Evolutionary conservation across 2,797 vertebrate species (phyloP).

Genomic region (Eulemur mongoz): DNA sequence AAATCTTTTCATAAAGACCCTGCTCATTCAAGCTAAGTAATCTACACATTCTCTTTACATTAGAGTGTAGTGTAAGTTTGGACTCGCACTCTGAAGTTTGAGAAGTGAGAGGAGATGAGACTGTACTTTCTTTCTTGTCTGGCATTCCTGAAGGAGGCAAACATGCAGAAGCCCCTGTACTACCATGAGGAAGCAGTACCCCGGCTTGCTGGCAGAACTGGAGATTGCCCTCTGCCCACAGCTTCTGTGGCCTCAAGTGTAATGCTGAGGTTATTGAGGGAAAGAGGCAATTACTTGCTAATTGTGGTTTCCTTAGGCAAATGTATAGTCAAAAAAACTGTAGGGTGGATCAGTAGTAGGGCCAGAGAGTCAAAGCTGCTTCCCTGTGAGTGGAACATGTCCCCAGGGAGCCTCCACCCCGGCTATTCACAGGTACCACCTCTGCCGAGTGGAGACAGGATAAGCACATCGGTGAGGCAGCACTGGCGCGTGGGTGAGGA

Average conservation of each 20-base stretch:
- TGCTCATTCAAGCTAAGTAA: background rate
- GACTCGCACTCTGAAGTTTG: background rate
- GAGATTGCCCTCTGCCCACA: background rate
- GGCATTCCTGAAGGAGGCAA: background rate
- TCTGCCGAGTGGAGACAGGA: background rate
- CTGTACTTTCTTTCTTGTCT: background rate
- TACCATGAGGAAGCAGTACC: background rate
- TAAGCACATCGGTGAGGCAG: background rate
- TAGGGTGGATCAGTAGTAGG: too few relatives aligned
- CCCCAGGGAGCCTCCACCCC: background rate
- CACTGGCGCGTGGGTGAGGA: background rate
- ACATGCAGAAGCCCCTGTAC: rapidly evolving
- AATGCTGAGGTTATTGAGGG: background rate
- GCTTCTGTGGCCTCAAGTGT: background rate
- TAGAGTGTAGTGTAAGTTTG: background rate
- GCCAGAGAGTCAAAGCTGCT: background rate
- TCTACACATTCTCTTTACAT: background rate
- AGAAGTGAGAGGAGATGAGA: background rate
- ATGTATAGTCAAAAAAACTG: background rate
- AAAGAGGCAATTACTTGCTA: background rate
- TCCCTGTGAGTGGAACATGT: background rate
- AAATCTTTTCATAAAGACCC: background rate
- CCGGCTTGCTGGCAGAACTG: background rate
- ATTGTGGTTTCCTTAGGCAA: background rate
- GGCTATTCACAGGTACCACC: background rate